Percentiles rank a stretch among this genome's conserved stretches.
Evolutionary conservation across 35 echinoderm and acorn worm genomes (phyloP).

Genomic region (Stichopus chloronotus): DNA sequence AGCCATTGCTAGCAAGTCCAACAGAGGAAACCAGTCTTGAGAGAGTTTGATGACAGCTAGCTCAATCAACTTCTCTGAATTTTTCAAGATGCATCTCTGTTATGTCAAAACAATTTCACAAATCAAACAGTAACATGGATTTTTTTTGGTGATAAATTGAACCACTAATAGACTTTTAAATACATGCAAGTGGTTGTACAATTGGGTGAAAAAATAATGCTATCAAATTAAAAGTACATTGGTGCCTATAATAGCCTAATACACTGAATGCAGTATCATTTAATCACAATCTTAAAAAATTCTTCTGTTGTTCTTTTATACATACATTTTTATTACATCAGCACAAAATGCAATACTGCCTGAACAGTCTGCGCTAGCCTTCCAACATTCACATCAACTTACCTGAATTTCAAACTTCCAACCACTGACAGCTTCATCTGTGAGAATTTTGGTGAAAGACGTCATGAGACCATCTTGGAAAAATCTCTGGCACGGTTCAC

Average conservation of each 20-base stretch:
- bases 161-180: no score
- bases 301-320: not conserved
- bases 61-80: slow-evolving; percentile 89
- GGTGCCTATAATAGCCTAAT: no score
- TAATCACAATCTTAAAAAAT: no score
- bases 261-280: no score
- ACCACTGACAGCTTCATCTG: slow-evolving; percentile 97
- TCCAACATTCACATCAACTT: not conserved
- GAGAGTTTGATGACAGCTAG: slow-evolving; percentile 81
- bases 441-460: slow-evolving; percentile 98
- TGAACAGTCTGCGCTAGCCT: no score
- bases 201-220: not conserved
- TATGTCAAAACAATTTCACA: not conserved
- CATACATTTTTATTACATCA: not conserved
- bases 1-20: slow-evolving; percentile 90
- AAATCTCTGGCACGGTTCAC: slow-evolving; percentile 95
- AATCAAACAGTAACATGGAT: no score
- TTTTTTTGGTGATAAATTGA: no score
- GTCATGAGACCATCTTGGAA: slow-evolving; percentile 96
- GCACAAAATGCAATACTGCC: no score
- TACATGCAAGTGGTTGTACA: no score
- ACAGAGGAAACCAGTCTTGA: slow-evolving; percentile 93
- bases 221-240: not conserved
- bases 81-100: slow-evolving; percentile 94
- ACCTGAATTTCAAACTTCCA: slow-evolving; percentile 99